Evolutionary conservation across 1,140 invertebrate species (phyloP), one percentile per base, ranked within the genome.

Genomic region (Galleria mellonella): DNA sequence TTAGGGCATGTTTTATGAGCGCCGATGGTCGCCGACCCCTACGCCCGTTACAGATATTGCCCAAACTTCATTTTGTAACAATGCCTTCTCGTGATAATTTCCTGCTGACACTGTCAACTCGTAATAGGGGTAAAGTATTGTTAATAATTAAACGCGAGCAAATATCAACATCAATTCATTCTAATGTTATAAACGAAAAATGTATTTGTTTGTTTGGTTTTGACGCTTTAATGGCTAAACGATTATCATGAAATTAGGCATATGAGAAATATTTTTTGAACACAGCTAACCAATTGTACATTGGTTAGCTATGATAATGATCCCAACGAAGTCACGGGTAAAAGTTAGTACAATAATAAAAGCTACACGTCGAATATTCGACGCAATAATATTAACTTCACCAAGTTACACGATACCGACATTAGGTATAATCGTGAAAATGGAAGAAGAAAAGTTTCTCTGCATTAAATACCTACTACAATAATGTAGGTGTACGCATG

Each of bases 1-100:
- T 60, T 70, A 68, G 44, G 42, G 43, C 56, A 45, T 63, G 53
- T 55, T 68, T 63, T 69, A 70, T 70, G 57, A 57, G 54, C 43
- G 46, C 38, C 57, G 59, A 51, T 45, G 47, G 36, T 15, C 48
- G 29, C 37, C 37, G 32, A 31, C 28, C 9, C 36, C 42, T 39
- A 39, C 41, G 13, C 32, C 46, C 45, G 44, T 17, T 43, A 38
- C 41, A 31, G 43, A 59, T 66, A 55, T 50, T 43, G 27, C 40
- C 32, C 42, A 50, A 51, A 55, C 43, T 56, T 42, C 50, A 62
- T 55, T 59, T 60, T 48, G 32, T 39, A 48, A 43, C 51, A 50
- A 55, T 47, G 53, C 47, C n/a, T 37, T 30, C 39, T 51, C 38
- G 43, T 47, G 42, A 49, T 44, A 54, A 52, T 57, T 45, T 51